These are phyloP conservation scores for Neodiprion lecontei DNA, from an alignment of 1,140 invertebrate species.

Conservation along the genomic window DNA sequence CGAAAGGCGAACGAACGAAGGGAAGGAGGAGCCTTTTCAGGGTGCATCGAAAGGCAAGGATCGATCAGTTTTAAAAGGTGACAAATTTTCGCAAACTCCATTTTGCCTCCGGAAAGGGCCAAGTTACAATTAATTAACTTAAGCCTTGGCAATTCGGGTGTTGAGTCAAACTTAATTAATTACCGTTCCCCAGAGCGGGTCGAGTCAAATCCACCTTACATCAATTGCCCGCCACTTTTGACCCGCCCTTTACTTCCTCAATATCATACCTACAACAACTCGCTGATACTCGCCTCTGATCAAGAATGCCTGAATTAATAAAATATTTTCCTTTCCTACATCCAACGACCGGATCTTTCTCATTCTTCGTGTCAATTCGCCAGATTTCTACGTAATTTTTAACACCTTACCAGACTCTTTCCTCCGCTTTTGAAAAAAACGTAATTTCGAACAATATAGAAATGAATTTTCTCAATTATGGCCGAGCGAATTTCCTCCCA, in stretches of 20 bases:
- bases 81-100: slow-evolving; percentile 50
- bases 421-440: no score
- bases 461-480: no score
- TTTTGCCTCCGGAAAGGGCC: slow-evolving; percentile 31
- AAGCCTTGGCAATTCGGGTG: slow-evolving; percentile 52
- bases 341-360: no score
- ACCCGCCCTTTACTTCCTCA: background rate
- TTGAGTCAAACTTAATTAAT: slow-evolving; percentile 61
- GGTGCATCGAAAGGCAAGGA: background rate
- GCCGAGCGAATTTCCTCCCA: no score
- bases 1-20: slow-evolving; percentile 13
- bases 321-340: no score
- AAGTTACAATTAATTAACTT: slow-evolving; percentile 60
- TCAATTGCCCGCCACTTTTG: background rate
- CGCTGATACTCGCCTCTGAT: no score
- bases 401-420: no score
- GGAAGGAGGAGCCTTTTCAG: slow-evolving; percentile 48
- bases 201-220: background rate
- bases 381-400: no score
- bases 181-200: slow-evolving; percentile 33
- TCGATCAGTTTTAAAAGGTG: slow-evolving; percentile 50
- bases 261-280: no score
- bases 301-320: no score
- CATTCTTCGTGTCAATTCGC: no score
- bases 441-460: no score